Evolutionary conservation across 2,797 vertebrate genomes (phyloP).

Genomic region (Spatula clypeata): DNA sequence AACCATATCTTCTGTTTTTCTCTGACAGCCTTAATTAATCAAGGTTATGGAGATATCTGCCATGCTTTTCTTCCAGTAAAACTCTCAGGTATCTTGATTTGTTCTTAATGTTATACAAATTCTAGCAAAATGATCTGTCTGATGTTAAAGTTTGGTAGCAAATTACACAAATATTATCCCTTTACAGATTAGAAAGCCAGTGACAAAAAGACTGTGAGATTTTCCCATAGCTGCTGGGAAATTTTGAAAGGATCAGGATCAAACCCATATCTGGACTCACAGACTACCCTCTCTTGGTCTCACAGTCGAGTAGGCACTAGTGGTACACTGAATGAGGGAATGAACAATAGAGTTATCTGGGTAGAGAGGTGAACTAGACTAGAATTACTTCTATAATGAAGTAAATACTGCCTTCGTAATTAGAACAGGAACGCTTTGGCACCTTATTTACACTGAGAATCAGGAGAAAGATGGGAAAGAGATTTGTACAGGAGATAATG

Average conservation of each 20-base stretch:
- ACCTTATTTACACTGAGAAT: background rate
- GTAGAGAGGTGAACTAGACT: background rate
- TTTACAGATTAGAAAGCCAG: background rate
- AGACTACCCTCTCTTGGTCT: background rate
- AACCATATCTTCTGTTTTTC: background rate
- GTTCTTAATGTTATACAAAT: background rate
- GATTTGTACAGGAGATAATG: background rate
- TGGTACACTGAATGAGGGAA: background rate
- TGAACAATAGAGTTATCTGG: background rate
- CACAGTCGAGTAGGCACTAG: background rate
- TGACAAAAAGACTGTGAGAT: background rate
- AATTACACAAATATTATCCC: background rate
- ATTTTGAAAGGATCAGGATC: background rate
- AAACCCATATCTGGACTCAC: background rate
- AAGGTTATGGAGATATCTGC: background rate
- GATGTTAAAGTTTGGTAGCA: background rate
- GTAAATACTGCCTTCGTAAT: background rate
- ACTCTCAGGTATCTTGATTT: background rate
- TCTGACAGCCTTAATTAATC: background rate
- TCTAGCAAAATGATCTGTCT: background rate
- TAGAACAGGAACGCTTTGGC: background rate
- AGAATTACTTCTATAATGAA: background rate
- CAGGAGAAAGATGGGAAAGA: background rate
- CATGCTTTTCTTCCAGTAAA: background rate
- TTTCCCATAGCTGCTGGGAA: background rate